phyloP scores from a whole-genome alignment of 2,888 invertebrate genomes.

The Drymonia ruficornis region DNA sequence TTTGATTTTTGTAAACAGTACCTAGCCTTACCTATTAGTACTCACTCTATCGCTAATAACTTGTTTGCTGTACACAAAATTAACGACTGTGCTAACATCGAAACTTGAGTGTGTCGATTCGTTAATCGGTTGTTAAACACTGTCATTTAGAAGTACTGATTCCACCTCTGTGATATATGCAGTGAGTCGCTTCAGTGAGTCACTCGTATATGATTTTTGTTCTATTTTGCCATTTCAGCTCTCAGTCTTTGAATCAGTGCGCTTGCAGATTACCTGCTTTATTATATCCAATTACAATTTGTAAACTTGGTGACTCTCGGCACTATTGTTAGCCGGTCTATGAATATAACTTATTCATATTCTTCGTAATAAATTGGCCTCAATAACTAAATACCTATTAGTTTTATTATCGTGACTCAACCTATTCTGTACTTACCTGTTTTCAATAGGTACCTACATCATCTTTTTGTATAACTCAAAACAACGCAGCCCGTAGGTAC shows the following conservation, averaged over 20 bases:
- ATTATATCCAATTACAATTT: slow-evolving; percentile 16
- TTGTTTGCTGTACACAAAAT: slow-evolving; percentile 61
- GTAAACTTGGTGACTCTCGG: slow-evolving; percentile 26
- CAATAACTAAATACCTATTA: not conserved
- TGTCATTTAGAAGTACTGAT: slow-evolving; percentile 28
- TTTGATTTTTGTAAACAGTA: slow-evolving; percentile 31
- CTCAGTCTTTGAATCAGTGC: slow-evolving; percentile 45
- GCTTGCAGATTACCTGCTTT: slow-evolving; percentile 16
- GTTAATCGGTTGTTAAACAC: slow-evolving; percentile 57
- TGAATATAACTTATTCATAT: slow-evolving; percentile 2
- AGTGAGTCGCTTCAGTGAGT: slow-evolving; percentile 49
- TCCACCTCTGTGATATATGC: slow-evolving; percentile 22
- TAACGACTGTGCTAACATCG: slow-evolving; percentile 44
- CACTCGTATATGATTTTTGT: slow-evolving; percentile 43
- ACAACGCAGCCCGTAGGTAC: too few species aligned
- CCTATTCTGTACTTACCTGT: not conserved
- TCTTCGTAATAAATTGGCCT: not conserved
- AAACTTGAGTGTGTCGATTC: slow-evolving; percentile 36
- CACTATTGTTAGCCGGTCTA: slow-evolving; percentile 29
- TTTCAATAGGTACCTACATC: not conserved
- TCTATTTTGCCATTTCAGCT: slow-evolving; percentile 51
- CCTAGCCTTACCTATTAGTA: slow-evolving; percentile 31
- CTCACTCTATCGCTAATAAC: slow-evolving; percentile 54
- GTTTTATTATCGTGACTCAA: not conserved
- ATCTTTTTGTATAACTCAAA: not conserved